Evolutionary conservation across 2,797 vertebrate genomes (phyloP).

Genomic region (Phrynocephalus vlangalii): DNA sequence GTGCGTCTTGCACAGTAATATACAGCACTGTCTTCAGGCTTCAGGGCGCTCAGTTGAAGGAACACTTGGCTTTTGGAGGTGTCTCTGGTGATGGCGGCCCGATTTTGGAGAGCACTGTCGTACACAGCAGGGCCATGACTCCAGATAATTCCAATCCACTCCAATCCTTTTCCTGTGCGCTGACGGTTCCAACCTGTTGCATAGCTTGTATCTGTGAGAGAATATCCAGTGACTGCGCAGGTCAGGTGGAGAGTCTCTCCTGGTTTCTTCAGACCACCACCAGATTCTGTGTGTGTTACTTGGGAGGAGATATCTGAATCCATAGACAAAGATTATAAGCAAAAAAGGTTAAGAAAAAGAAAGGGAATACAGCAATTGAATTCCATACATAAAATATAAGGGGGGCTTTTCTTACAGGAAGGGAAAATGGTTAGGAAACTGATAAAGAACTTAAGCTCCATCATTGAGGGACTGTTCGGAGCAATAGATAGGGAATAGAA

Average conservation of each 20-base stretch:
- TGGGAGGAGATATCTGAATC: background rate
- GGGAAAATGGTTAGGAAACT: background rate
- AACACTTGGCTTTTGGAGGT: background rate
- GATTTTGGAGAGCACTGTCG: background rate
- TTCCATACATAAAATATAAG: background rate
- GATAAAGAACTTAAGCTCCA: background rate
- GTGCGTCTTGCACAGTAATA: conserved; percentile 31
- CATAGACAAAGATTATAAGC: too few relatives aligned
- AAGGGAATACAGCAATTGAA: too few relatives aligned
- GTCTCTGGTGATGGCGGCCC: conserved; percentile 8
- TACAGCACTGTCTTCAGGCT: conserved; percentile 13
- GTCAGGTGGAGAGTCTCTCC: background rate
- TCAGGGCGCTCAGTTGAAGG: conserved; percentile 6
- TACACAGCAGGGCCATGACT: background rate
- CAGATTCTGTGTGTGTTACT: background rate
- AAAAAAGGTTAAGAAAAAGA: too few relatives aligned
- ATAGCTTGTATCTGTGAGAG: background rate
- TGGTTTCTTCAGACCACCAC: background rate
- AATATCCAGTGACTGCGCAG: conserved; percentile 11
- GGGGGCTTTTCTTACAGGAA: background rate
- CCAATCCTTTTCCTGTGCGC: background rate
- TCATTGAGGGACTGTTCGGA: background rate
- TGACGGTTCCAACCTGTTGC: fast-evolving
- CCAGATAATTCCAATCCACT: background rate
- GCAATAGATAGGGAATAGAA: too few relatives aligned